Conservation (phyloP, 2,113 vertebrate genomes). For the Acrocephalus kingi region DNA sequence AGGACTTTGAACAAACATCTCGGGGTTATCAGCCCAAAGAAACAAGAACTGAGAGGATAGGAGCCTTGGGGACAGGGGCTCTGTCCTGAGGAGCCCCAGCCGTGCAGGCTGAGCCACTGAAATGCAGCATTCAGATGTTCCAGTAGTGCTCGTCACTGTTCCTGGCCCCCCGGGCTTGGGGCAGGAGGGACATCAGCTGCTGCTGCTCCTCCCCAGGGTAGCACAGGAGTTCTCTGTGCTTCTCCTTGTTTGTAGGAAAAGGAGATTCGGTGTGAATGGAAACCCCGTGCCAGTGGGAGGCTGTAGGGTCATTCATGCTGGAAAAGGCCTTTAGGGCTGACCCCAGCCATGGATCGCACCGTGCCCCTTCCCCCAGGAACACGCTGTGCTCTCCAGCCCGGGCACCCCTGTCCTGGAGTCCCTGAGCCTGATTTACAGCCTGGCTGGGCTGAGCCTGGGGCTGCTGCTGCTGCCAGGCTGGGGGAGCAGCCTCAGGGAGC, state of each 20-base stretch:
- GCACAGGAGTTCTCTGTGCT: not conserved
- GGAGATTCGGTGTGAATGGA: not conserved
- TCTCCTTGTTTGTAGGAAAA: not conserved
- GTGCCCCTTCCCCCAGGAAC: not conserved
- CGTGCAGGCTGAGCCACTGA: not conserved
- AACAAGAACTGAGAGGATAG: not conserved
- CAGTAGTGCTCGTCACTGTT: no score
- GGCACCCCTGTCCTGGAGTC: not conserved
- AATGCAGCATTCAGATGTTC: not conserved
- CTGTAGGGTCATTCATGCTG: rapidly evolving
- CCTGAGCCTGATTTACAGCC: no score
- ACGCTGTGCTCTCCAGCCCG: not conserved
- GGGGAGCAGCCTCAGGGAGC: no score
- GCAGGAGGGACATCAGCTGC: not conserved
- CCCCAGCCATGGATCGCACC: no score
- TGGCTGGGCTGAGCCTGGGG: no score
- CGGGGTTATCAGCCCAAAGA: no score
- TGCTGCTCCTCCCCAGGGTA: not conserved
- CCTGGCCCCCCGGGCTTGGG: not conserved
- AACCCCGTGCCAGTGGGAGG: rapidly evolving
- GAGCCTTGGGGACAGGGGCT: not conserved
- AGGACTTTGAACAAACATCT: no score
- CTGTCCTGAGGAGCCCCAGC: not conserved
- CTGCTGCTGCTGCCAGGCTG: no score
- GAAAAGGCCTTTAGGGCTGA: not conserved